phyloP scores from a whole-genome alignment of 1,140 invertebrate species.

The Hycleus cichorii region DNA sequence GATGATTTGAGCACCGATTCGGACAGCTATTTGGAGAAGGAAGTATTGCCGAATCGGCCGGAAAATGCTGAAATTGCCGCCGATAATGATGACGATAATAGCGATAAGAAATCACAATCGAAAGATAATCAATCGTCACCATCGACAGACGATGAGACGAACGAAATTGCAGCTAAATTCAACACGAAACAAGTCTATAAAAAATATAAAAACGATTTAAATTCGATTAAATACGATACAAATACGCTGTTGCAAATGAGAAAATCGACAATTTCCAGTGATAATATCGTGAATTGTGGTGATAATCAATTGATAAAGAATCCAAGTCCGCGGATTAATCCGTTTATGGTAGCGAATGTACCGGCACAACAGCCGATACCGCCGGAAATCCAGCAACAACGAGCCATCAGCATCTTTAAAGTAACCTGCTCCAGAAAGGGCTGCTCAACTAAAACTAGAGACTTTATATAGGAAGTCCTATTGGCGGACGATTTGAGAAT shows the following conservation, averaged over 20 bases:
- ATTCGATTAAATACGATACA: constrained; percentile 43
- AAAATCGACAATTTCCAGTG: constrained; percentile 37
- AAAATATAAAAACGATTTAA: constrained; percentile 41
- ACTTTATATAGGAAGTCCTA: too few relatives aligned
- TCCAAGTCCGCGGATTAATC: constrained; percentile 37
- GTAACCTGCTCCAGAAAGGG: constrained; percentile 39
- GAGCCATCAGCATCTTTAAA: constrained; percentile 69
- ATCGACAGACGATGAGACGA: constrained; percentile 39
- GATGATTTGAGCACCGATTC: constrained; percentile 35
- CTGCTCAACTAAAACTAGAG: too few relatives aligned
- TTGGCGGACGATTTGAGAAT: too few relatives aligned
- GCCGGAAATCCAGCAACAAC: constrained; percentile 68
- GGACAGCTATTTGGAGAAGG: constrained; percentile 38
- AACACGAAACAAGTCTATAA: constrained; percentile 39
- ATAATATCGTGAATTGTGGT: constrained; percentile 25
- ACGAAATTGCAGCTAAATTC: constrained; percentile 41
- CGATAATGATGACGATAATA: constrained; percentile 18
- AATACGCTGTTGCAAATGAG: constrained; percentile 46
- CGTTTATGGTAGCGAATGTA: constrained; percentile 45
- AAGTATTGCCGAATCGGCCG: constrained; percentile 29
- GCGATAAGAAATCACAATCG: not conserved
- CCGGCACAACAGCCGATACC: constrained; percentile 53
- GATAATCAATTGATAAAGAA: constrained; percentile 21
- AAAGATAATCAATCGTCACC: constrained; percentile 3
- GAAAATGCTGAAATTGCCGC: constrained; percentile 8